These are phyloP conservation scores for Drosophila subquinaria DNA, from an alignment of 2,888 invertebrate genomes.

Conservation along the genomic window DNA sequence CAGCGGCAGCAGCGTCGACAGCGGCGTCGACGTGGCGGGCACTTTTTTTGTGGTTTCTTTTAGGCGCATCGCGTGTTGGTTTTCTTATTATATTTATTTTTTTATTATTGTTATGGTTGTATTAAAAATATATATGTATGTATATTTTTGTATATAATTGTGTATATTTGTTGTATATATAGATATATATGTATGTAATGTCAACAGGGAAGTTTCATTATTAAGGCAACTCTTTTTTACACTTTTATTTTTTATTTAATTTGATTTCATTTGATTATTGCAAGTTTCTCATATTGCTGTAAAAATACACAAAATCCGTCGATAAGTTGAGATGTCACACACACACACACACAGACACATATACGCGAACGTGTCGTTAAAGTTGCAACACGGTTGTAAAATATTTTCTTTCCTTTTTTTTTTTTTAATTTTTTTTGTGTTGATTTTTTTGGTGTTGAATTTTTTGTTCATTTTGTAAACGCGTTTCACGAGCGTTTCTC, in stretches of 20 bases:
- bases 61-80: conserved; percentile 65
- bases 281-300: conserved; percentile 41
- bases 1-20: conserved; percentile 48
- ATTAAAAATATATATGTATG: conserved; percentile 53
- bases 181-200: conserved; percentile 44
- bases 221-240: conserved; percentile 76
- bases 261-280: conserved; percentile 42
- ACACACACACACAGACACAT: conserved; percentile 8
- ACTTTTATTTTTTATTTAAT: conserved; percentile 32
- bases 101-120: conserved; percentile 15
- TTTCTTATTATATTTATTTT: conserved; percentile 29
- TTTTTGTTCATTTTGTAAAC: background rate
- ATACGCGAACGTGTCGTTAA: conserved; percentile 18
- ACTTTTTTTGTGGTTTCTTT: conserved; percentile 72
- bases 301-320: conserved; percentile 19
- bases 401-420: conserved; percentile 24
- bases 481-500: conserved; percentile 27
- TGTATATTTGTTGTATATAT: conserved; percentile 46
- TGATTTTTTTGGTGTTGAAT: conserved; percentile 14
- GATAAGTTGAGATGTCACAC: conserved; percentile 16
- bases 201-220: conserved; percentile 77
- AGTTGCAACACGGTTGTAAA: conserved; percentile 42
- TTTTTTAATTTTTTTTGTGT: conserved; percentile 9
- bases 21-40: background rate
- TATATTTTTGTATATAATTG: conserved; percentile 46